These are phyloP conservation scores for Thamnophis sirtalis DNA, from an alignment of 2,113 vertebrate genomes.

Conservation along the genomic window DNA sequence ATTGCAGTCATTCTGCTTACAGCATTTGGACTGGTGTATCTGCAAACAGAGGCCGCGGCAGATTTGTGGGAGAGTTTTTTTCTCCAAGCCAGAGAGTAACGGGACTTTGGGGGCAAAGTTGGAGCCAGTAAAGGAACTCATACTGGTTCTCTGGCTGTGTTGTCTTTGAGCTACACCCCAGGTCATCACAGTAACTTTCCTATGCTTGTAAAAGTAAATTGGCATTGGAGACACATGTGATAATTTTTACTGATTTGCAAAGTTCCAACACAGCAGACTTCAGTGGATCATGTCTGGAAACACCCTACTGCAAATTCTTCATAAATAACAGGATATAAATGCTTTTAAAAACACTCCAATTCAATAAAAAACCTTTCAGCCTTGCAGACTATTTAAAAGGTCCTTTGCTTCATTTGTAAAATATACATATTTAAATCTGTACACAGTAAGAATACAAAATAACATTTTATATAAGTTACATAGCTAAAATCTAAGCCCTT, in stretches of 20 bases:
- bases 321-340: background rate
- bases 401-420: conserved; percentile 63
- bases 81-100: no score
- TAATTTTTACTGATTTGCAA: background rate
- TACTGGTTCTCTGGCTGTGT: no score
- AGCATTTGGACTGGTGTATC: no score
- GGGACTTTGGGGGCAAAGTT: no score
- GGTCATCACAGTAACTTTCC: background rate
- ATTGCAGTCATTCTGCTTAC: no score
- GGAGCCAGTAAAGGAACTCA: no score
- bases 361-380: background rate
- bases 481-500: conserved; percentile 60
- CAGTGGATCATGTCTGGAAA: background rate
- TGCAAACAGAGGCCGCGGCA: no score
- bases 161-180: no score
- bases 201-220: background rate
- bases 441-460: conserved; percentile 77
- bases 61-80: no score
- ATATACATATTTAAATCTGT: conserved; percentile 78
- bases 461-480: conserved; percentile 78
- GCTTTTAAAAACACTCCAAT: background rate
- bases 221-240: background rate
- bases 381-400: conserved; percentile 62
- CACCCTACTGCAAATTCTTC: background rate
- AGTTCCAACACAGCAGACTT: background rate